Evolutionary conservation across 2,888 invertebrate species (phyloP).

Genomic region (Mechanitis messenoides): DNA sequence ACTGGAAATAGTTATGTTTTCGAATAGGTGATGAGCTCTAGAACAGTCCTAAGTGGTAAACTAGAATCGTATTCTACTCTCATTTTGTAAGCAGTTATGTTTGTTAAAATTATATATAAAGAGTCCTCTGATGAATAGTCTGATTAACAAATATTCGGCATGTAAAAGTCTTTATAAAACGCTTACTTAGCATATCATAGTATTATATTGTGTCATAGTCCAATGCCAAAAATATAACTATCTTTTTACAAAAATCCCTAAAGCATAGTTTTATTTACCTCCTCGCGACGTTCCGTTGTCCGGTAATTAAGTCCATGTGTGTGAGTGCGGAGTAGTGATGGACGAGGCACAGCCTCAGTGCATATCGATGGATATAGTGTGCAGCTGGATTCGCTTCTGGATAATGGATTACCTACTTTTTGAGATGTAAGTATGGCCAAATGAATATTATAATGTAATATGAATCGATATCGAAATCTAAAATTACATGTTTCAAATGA

Average conservation of each 20-base stretch:
- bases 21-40: slow-evolving; percentile 66
- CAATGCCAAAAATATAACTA: slow-evolving; percentile 78
- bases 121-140: slow-evolving; percentile 77
- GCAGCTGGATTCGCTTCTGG: slow-evolving; percentile 5
- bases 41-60: slow-evolving; percentile 59
- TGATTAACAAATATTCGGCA: slow-evolving; percentile 77
- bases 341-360: slow-evolving; percentile 10
- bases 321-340: slow-evolving; percentile 21
- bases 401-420: slow-evolving; percentile 20
- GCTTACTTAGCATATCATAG: slow-evolving; percentile 78
- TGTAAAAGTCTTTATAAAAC: slow-evolving; percentile 77
- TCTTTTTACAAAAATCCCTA: slow-evolving; percentile 76
- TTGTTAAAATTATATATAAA: slow-evolving; percentile 75
- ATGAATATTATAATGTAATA: slow-evolving; percentile 8
- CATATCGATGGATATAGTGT: slow-evolving; percentile 12
- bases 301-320: slow-evolving; percentile 21
- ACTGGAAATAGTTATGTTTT: slow-evolving; percentile 73
- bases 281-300: slow-evolving; percentile 34
- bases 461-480: no score
- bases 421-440: slow-evolving; percentile 25
- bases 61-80: slow-evolving; percentile 66
- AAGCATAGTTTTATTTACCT: slow-evolving; percentile 69
- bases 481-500: no score
- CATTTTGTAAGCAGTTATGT: slow-evolving; percentile 74
- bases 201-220: slow-evolving; percentile 78